phyloP scores from a whole-genome alignment of 2,113 vertebrate species.

The Fregata magnificens region DNA sequence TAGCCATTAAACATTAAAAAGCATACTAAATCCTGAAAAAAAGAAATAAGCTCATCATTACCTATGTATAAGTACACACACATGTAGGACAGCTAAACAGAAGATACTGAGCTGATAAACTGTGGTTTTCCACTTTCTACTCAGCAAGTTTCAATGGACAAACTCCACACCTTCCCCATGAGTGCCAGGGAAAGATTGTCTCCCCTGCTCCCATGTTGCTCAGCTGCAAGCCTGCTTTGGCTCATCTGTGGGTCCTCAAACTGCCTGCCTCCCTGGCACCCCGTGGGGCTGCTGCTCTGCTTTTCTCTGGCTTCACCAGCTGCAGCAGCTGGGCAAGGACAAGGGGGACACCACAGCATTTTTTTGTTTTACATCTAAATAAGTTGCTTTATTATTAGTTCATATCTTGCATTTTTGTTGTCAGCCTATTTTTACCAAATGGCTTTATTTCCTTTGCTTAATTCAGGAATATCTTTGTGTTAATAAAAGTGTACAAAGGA shows the following conservation, averaged over 20 bases:
- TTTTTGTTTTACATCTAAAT: neutral
- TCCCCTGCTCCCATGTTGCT: accelerated
- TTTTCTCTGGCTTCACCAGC: neutral
- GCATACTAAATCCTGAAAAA: neutral
- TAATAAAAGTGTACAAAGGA: neutral
- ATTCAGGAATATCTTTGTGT: neutral
- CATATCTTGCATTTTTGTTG: neutral
- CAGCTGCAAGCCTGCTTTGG: neutral
- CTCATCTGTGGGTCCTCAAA: accelerated
- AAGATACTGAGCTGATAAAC: neutral
- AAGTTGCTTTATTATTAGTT: neutral
- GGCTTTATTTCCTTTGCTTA: neutral
- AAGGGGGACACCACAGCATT: neutral
- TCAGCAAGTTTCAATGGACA: neutral
- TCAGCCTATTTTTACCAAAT: neutral
- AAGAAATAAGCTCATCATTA: neutral
- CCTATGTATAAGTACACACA: neutral
- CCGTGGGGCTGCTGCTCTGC: neutral
- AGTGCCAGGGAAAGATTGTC: neutral
- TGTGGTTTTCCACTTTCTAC: neutral
- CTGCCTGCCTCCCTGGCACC: neutral
- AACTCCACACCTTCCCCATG: accelerated
- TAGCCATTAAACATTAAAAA: neutral
- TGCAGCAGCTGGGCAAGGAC: neutral
- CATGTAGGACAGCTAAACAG: neutral